Base-by-base conservation (phyloP, 2,113 vertebrate genomes). In the Morone chrysops region DNA sequence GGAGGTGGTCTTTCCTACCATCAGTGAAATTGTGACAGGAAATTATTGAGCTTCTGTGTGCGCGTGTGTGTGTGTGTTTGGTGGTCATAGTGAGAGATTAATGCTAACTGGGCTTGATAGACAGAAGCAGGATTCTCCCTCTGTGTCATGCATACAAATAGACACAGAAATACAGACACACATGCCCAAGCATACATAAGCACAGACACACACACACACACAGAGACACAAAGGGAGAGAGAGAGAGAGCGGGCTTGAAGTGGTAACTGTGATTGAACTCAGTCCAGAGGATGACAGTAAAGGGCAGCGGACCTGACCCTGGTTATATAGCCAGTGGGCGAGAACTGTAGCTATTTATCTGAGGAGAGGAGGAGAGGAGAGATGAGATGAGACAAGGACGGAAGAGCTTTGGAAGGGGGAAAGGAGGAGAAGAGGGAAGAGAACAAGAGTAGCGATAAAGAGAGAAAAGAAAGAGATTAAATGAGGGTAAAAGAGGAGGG, bases 281-380 rank as follows among this genome's bases (percentile, higher is more conserved):
- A 4, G 57, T 73, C 31, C 31, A 47, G 75, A 70, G 51, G 50
- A 82, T 48, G 70, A 77, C 63, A 61, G 31, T 20, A 14, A 63
- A 22, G 78, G 81, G 75, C 67, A 56, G 36, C 47, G 9, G 69
- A 66, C 65, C 18, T 74, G 63, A 79, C 82, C 80, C 77, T 7
- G 36, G 8, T 74, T 31, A 70, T 43, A 47, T 0, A 31, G 53
- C 54, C 53, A 11, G 53, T 7, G 43, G 68, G n/a, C 48, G 72
- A 53, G 41, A n/a, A 60, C 12, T 40, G 53, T 12, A 60, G 51
- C 43, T 59, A 31, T 75, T 66, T 61, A 63, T 54, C 60, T 8
- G 40, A 40, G 8, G 60, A 51, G 38, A n/a, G 36, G n/a, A 54
- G 53, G 18, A 65, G 53, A 43, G 20, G 3, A 17, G 11, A 57